phyloP scores from a whole-genome alignment of 2,113 vertebrate species.

The Rousettus leschenaultii region DNA sequence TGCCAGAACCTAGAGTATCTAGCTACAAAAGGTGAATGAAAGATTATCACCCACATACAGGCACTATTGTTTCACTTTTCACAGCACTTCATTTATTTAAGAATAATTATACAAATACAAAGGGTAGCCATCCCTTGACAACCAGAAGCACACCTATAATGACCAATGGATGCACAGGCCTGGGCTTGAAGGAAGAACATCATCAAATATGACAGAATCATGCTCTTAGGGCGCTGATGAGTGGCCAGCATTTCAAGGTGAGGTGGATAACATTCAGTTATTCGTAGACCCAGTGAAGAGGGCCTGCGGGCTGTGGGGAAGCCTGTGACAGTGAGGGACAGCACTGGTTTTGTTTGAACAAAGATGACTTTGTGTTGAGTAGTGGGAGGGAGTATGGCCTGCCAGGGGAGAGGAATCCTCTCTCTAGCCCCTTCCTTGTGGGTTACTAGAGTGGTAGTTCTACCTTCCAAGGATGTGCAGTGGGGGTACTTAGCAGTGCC shows the following conservation, averaged over 20 bases:
- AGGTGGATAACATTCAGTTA: background rate
- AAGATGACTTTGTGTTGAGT: background rate
- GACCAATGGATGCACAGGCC: background rate
- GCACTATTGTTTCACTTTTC: conserved; percentile 37
- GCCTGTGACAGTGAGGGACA: background rate
- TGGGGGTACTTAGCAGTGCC: background rate
- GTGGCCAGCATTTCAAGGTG: background rate
- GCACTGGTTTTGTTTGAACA: background rate
- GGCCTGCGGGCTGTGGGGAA: background rate
- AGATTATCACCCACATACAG: background rate
- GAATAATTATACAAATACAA: conserved; percentile 17
- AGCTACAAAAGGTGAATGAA: conserved; percentile 21
- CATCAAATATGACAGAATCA: background rate
- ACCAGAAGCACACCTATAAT: background rate
- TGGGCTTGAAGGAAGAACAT: conserved; percentile 22
- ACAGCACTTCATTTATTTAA: background rate
- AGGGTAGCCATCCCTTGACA: background rate
- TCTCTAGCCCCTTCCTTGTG: background rate
- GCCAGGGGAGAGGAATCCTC: background rate
- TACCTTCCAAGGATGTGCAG: background rate
- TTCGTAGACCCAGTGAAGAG: background rate
- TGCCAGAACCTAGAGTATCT: background rate
- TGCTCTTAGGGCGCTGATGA: background rate
- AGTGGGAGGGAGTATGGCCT: background rate
- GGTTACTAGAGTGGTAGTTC: background rate